Percentiles rank a stretch among this genome's conserved stretches.
Conservation (phyloP, 2,888 invertebrate species). For the Dermolepida albohirtum region DNA sequence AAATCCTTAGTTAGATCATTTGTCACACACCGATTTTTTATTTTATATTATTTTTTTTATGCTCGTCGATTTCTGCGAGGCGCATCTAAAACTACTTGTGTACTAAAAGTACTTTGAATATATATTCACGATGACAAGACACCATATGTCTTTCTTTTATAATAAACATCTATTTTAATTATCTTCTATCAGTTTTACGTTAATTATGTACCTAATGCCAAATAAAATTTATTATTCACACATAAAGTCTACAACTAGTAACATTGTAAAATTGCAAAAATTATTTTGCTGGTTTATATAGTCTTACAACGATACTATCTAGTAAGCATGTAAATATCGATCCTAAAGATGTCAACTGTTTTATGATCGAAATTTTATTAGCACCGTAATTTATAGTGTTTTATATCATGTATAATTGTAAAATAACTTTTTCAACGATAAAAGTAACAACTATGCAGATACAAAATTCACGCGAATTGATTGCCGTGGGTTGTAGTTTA, state of each 20-base stretch:
- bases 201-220: conserved; percentile 3
- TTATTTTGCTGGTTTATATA: neutral
- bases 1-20: too few relatives aligned
- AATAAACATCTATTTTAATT: conserved; percentile 1
- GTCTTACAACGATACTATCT: too few relatives aligned
- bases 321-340: too few relatives aligned
- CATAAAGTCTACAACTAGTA: neutral
- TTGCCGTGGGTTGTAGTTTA: conserved; percentile 9
- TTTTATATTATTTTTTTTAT: too few relatives aligned
- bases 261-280: neutral
- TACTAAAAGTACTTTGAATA: too few relatives aligned
- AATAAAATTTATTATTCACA: conserved; percentile 17
- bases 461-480: conserved; percentile 8
- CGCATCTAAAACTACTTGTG: too few relatives aligned
- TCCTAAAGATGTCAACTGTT: conserved; percentile 1
- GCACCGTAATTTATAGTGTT: conserved; percentile 7
- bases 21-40: too few relatives aligned
- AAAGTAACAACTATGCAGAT: neutral
- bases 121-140: too few relatives aligned
- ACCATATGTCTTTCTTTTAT: neutral
- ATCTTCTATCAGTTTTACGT: neutral
- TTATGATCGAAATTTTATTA: conserved; percentile 17
- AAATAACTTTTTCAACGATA: conserved; percentile 1
- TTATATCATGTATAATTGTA: conserved; percentile 5
- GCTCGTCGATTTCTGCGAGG: too few relatives aligned